Evolutionary conservation across 2,797 vertebrate species (phyloP).

Genomic region (Platyrinchus mystaceus): DNA sequence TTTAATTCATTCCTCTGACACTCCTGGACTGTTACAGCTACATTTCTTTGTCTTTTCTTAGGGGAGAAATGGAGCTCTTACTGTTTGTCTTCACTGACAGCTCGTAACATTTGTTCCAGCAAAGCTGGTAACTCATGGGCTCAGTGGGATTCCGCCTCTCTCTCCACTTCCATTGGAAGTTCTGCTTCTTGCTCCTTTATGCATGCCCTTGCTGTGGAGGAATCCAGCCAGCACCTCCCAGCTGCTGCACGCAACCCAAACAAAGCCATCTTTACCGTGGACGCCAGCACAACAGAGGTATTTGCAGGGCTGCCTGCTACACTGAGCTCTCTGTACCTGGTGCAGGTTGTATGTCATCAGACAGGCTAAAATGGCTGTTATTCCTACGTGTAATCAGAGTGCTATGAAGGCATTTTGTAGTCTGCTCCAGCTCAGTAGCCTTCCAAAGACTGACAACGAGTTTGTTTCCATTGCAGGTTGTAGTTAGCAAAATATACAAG

Average conservation of each 20-base stretch:
- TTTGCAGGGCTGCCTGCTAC: background rate
- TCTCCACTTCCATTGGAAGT: conserved; percentile 35
- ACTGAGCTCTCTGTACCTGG: background rate
- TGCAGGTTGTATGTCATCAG: background rate
- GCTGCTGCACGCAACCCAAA: conserved; percentile 76
- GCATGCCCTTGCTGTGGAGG: conserved; percentile 61
- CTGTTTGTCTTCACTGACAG: conserved; percentile 74
- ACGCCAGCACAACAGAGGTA: conserved; percentile 86
- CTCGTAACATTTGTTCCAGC: conserved; percentile 73
- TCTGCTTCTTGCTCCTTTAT: conserved; percentile 75
- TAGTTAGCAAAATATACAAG: background rate
- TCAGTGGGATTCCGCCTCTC: background rate
- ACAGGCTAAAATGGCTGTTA: background rate
- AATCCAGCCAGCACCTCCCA: conserved; percentile 45
- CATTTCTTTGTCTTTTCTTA: background rate
- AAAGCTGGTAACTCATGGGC: conserved; percentile 13
- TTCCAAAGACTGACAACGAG: background rate
- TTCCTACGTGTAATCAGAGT: background rate
- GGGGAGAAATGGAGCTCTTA: conserved; percentile 78
- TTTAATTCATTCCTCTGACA: background rate
- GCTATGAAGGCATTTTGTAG: background rate
- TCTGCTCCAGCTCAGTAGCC: background rate
- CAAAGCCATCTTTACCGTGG: conserved; percentile 83
- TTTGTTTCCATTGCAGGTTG: background rate
- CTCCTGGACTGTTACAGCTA: background rate